Conservation (phyloP, 2,797 vertebrate species). For the Micromesistius poutassou region DNA sequence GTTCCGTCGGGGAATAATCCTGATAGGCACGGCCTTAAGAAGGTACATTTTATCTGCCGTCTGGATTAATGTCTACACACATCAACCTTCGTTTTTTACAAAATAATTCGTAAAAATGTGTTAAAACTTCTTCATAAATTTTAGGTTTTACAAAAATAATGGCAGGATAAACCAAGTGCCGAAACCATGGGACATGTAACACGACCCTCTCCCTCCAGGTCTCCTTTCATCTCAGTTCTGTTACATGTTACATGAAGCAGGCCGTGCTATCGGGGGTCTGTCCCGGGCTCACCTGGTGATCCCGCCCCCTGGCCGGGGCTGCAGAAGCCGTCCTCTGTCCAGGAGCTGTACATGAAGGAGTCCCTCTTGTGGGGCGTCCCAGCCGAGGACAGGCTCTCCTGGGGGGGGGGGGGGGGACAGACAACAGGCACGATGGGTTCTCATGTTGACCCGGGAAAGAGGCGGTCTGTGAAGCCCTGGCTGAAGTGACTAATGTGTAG, state of each 20-base stretch:
- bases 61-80: neutral
- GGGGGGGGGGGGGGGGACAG: slow-evolving; percentile 2
- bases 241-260: neutral
- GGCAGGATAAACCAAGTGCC: too few relatives aligned
- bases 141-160: too few relatives aligned
- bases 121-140: too few relatives aligned
- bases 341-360: slow-evolving; percentile 80
- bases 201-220: too few relatives aligned
- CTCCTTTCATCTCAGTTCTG: neutral
- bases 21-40: too few relatives aligned
- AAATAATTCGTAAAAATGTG: too few relatives aligned
- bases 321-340: slow-evolving; percentile 78
- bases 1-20: too few relatives aligned
- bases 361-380: slow-evolving; percentile 81
- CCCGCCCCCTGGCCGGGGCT: slow-evolving; percentile 63
- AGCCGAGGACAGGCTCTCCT: slow-evolving; percentile 84
- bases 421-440: neutral
- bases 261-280: too few relatives aligned
- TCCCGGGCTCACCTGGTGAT: slow-evolving; percentile 74
- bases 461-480: neutral
- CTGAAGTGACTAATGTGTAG: neutral
- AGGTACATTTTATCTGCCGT: too few relatives aligned
- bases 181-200: too few relatives aligned
- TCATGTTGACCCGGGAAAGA: neutral
- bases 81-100: too few relatives aligned